Evolutionary conservation across 2,888 invertebrate genomes (phyloP).

Genomic region (Drosophila anomelani): DNA sequence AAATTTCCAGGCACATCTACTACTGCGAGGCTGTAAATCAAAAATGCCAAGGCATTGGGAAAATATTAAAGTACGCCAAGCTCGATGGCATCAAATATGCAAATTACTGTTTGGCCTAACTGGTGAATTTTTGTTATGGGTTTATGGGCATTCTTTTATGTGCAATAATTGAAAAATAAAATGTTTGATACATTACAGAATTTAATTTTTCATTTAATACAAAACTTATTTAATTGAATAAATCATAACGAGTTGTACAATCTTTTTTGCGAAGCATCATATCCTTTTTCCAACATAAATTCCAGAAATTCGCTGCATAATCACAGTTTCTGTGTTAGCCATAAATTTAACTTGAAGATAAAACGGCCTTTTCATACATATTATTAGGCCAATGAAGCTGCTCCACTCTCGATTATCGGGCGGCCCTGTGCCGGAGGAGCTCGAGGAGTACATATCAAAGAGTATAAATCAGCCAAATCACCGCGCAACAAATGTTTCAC

Average conservation of each 20-base stretch:
- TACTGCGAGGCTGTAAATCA: constrained; percentile 66
- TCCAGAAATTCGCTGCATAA: neutral
- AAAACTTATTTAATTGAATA: neutral
- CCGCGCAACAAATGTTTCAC: constrained; percentile 69
- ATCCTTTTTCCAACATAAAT: neutral
- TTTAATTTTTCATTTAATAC: neutral
- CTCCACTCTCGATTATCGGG: constrained; percentile 59
- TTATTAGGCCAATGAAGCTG: constrained; percentile 56
- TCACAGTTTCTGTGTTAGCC: neutral
- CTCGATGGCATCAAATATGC: constrained; percentile 69
- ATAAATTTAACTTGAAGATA: constrained; percentile 12
- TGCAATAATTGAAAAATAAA: neutral
- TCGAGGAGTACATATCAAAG: constrained; percentile 63
- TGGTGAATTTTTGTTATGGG: constrained; percentile 20
- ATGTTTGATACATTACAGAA: too few relatives aligned
- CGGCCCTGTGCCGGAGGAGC: constrained; percentile 9
- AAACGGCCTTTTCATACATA: constrained; percentile 52
- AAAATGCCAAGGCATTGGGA: constrained; percentile 66
- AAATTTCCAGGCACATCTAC: constrained; percentile 57
- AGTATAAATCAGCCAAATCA: constrained; percentile 79
- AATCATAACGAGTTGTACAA: neutral
- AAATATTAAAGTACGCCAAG: constrained; percentile 48
- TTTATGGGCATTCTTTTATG: neutral
- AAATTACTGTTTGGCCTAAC: constrained; percentile 57
- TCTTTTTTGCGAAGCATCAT: neutral